These are phyloP conservation scores for Oligia strigilis DNA, from an alignment of 2,888 invertebrate species.

Conservation along the genomic window DNA sequence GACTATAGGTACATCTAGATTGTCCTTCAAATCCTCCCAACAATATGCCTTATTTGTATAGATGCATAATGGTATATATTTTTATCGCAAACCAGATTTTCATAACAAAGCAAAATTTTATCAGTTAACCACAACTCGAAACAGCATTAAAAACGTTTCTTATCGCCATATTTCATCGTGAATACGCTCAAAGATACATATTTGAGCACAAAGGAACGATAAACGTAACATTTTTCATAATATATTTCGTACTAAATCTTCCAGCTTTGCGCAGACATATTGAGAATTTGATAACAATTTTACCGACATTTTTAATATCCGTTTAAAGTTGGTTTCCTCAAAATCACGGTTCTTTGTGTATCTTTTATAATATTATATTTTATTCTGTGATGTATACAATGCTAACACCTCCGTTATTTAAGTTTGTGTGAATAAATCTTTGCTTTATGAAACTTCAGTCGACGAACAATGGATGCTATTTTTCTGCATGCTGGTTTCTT, in stretches of 20 bases:
- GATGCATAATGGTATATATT: not conserved
- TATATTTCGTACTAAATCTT: slow-evolving; percentile 49
- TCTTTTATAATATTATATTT: slow-evolving; percentile 25
- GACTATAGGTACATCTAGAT: not conserved
- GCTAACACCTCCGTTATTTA: slow-evolving; percentile 38
- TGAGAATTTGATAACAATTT: slow-evolving; percentile 51
- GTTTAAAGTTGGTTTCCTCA: slow-evolving; percentile 45
- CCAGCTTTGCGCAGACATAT: slow-evolving; percentile 39
- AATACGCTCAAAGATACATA: slow-evolving; percentile 36
- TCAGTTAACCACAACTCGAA: not conserved
- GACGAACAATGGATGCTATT: slow-evolving; percentile 16
- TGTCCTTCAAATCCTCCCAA: not conserved
- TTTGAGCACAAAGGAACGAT: slow-evolving; percentile 37
- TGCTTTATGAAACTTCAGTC: slow-evolving; percentile 41
- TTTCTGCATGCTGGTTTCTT: slow-evolving; percentile 31
- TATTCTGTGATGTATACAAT: slow-evolving; percentile 54
- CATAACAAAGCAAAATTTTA: slow-evolving; percentile 1
- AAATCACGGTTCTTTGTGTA: slow-evolving; percentile 55
- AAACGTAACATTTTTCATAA: slow-evolving; percentile 49
- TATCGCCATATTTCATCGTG: slow-evolving; percentile 23
- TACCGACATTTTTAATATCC: slow-evolving; percentile 65
- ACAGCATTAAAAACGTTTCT: slow-evolving; percentile 26
- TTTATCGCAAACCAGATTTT: not conserved
- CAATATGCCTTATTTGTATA: not conserved
- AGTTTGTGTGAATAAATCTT: slow-evolving; percentile 58